These are phyloP conservation scores for Trialeurodes vaporariorum DNA, from an alignment of 1,140 invertebrate genomes.

Conservation along the genomic window DNA sequence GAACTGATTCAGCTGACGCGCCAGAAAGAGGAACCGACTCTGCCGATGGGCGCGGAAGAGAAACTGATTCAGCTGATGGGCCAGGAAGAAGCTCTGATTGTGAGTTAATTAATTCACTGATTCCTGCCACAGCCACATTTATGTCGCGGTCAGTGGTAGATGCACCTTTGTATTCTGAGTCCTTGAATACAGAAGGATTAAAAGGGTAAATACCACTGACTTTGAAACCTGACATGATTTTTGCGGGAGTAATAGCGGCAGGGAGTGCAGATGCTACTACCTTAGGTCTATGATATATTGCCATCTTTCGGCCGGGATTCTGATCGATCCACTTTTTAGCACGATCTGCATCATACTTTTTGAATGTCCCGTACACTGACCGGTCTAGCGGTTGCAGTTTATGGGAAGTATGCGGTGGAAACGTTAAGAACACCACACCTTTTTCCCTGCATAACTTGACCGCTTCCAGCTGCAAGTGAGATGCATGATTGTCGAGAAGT, in stretches of 20 bases:
- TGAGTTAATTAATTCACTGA: no score
- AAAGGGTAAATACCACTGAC: slow-evolving; percentile 3
- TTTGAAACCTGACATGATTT: background rate
- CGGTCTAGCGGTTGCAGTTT: slow-evolving; percentile 34
- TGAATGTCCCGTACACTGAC: slow-evolving; percentile 18
- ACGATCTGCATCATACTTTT: slow-evolving; percentile 15
- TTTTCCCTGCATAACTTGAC: slow-evolving; percentile 21
- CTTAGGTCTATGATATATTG: slow-evolving; percentile 4
- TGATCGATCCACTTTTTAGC: slow-evolving; percentile 13
- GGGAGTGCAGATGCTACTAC: slow-evolving; percentile 1
- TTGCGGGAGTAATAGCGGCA: background rate
- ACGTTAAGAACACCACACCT: slow-evolving; percentile 24
- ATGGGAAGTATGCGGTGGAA: slow-evolving; percentile 28
- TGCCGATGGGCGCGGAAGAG: no score
- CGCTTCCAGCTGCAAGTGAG: slow-evolving; percentile 19
- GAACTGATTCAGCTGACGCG: no score
- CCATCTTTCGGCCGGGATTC: slow-evolving; percentile 13
- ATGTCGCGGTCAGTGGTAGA: no score
- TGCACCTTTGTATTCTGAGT: no score
- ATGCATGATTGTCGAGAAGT: slow-evolving; percentile 18
- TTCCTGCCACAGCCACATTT: no score
- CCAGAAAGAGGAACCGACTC: no score
- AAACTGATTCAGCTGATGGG: no score
- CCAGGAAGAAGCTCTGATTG: no score
- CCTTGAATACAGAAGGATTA: slow-evolving; percentile 4